Percentiles rank a stretch among this genome's conserved stretches.
Evolutionary conservation across 2,113 vertebrate genomes (phyloP).

Genomic region (Pavo muticus): DNA sequence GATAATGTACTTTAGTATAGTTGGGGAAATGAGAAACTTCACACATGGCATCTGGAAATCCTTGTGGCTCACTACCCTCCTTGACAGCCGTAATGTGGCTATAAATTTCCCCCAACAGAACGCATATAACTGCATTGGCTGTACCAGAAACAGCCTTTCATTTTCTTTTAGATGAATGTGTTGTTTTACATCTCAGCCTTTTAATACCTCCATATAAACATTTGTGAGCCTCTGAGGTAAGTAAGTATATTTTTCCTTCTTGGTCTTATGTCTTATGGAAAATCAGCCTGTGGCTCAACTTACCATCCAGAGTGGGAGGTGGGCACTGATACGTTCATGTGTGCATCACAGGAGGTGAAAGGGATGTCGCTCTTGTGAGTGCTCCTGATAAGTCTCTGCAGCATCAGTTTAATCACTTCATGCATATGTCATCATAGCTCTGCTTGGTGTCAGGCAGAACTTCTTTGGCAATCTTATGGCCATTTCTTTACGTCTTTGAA

Average conservation of each 20-base stretch:
- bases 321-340: neutral
- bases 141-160: slow-evolving; percentile 49
- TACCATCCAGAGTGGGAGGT: neutral
- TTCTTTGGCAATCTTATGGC: neutral
- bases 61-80: slow-evolving; percentile 61
- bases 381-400: neutral
- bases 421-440: neutral
- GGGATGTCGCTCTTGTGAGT: neutral
- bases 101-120: slow-evolving; percentile 70
- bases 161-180: slow-evolving; percentile 57
- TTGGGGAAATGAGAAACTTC: slow-evolving; percentile 72
- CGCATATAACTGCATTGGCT: slow-evolving; percentile 41
- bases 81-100: slow-evolving; percentile 63
- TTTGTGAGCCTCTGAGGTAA: slow-evolving; percentile 66
- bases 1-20: slow-evolving; percentile 67
- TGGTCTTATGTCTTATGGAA: slow-evolving; percentile 10
- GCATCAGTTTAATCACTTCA: neutral
- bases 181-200: slow-evolving; percentile 58
- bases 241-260: slow-evolving; percentile 47
- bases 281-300: neutral
- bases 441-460: neutral
- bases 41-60: slow-evolving; percentile 72
- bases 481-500: neutral
- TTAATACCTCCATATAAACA: slow-evolving; percentile 59
- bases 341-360: neutral